Conservation (phyloP, 1,140 invertebrate genomes). For the Drosophila azteca region DNA sequence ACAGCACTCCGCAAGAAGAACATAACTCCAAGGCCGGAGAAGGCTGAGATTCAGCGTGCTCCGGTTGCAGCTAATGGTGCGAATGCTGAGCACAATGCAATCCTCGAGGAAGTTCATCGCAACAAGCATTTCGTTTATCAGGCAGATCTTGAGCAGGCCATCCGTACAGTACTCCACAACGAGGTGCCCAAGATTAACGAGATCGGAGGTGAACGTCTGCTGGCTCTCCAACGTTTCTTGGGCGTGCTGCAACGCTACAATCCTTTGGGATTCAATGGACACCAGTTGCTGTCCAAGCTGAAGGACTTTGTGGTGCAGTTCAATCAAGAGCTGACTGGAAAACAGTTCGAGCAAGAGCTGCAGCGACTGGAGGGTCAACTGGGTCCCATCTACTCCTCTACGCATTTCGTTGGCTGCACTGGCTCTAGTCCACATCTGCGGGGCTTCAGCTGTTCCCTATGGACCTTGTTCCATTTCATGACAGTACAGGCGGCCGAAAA, state of each 20-base stretch:
- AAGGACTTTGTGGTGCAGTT: slow-evolving; percentile 65
- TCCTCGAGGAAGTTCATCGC: slow-evolving; percentile 63
- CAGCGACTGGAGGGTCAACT: slow-evolving; percentile 48
- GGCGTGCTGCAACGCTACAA: slow-evolving; percentile 86
- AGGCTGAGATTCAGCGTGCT: not conserved
- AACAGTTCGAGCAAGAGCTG: slow-evolving; percentile 67
- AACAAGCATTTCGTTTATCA: slow-evolving; percentile 88
- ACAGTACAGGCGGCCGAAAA: slow-evolving; percentile 90
- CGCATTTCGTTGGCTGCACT: slow-evolving; percentile 88
- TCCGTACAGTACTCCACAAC: slow-evolving; percentile 91
- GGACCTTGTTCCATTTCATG: slow-evolving; percentile 97
- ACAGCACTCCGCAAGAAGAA: slow-evolving; percentile 65
- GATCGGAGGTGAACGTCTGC: slow-evolving; percentile 88
- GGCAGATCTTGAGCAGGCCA: slow-evolving; percentile 92
- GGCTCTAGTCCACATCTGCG: slow-evolving; percentile 86
- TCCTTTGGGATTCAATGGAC: slow-evolving; percentile 85
- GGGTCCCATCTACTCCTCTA: slow-evolving; percentile 61
- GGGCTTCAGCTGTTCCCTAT: slow-evolving; percentile 98
- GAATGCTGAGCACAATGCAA: slow-evolving; percentile 11
- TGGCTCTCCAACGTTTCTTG: slow-evolving; percentile 90
- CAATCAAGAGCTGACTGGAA: slow-evolving; percentile 62
- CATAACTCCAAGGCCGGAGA: slow-evolving; percentile 64
- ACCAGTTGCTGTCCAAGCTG: slow-evolving; percentile 85
- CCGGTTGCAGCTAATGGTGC: not conserved
- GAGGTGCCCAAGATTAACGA: slow-evolving; percentile 90